Percentiles rank a stretch among this genome's conserved stretches.
Evolutionary conservation across 1,140 invertebrate species (phyloP).

Genomic region (Pachyrhynchus sulphureomaculatus): DNA sequence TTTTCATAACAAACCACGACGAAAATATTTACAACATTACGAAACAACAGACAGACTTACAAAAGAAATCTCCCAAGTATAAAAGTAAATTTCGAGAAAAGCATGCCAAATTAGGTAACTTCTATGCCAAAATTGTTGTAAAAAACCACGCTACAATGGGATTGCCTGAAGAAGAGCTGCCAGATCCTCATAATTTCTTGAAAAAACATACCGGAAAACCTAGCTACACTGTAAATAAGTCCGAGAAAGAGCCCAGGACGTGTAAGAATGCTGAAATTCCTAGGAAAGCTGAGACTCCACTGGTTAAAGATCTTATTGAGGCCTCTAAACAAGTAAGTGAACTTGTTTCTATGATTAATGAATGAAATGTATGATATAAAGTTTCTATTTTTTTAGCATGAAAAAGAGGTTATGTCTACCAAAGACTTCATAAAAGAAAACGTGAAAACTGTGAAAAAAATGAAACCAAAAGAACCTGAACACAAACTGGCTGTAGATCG

Average conservation of each 20-base stretch:
- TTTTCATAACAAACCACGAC: slow-evolving; percentile 54
- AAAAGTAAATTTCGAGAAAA: slow-evolving; percentile 25
- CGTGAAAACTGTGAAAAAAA: slow-evolving; percentile 56
- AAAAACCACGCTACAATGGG: slow-evolving; percentile 59
- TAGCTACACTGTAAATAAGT: slow-evolving; percentile 16
- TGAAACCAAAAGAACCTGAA: slow-evolving; percentile 54
- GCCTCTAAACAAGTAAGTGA: neutral
- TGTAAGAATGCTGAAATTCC: slow-evolving; percentile 17
- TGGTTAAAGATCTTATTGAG: slow-evolving; percentile 21
- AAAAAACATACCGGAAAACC: slow-evolving; percentile 55
- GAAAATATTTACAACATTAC: slow-evolving; percentile 54
- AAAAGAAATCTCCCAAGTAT: slow-evolving; percentile 34
- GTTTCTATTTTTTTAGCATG: slow-evolving; percentile 1
- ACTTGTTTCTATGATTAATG: no score
- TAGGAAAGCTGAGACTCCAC: slow-evolving; percentile 17
- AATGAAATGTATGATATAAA: no score
- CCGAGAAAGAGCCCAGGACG: neutral
- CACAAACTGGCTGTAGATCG: slow-evolving; percentile 47
- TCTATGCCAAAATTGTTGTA: slow-evolving; percentile 17
- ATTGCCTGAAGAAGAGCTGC: slow-evolving; percentile 57
- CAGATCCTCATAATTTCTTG: slow-evolving; percentile 58
- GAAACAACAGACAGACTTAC: slow-evolving; percentile 35
- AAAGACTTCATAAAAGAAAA: slow-evolving; percentile 32
- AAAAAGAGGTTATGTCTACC: slow-evolving; percentile 6
- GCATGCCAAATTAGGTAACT: neutral